These are phyloP conservation scores for Bagarius yarrelli DNA, from an alignment of 2,113 vertebrate genomes.

Conservation along the genomic window DNA sequence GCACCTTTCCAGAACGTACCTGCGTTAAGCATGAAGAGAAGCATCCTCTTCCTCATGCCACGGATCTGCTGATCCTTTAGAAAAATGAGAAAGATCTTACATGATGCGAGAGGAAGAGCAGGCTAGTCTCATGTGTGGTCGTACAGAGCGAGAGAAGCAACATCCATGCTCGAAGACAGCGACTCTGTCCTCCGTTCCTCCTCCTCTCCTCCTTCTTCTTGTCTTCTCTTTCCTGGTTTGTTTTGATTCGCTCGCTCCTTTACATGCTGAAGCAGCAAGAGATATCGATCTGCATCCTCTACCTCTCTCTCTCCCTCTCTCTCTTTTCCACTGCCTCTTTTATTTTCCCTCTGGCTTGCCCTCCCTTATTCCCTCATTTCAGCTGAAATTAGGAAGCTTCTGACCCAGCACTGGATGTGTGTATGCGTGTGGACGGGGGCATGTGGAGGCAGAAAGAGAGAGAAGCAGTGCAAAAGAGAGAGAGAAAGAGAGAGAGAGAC, in stretches of 20 bases:
- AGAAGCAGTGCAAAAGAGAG: neutral
- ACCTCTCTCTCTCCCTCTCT: conserved; percentile 11
- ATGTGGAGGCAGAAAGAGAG: conserved; percentile 8
- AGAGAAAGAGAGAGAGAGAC: neutral
- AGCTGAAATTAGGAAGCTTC: conserved; percentile 35
- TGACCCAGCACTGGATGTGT: conserved; percentile 26
- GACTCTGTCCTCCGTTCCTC: conserved; percentile 23
- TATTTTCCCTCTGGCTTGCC: conserved; percentile 60
- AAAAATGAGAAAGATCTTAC: conserved; percentile 18
- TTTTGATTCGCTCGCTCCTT: conserved; percentile 54
- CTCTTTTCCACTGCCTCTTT: conserved; percentile 33
- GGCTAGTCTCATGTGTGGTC: neutral
- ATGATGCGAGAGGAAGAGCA: conserved; percentile 35
- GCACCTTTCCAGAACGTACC: conserved; percentile 21
- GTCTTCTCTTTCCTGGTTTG: conserved; percentile 45
- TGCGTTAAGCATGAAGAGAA: neutral
- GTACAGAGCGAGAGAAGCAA: conserved; percentile 27
- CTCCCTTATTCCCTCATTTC: conserved; percentile 45
- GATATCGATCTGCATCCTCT: conserved; percentile 48
- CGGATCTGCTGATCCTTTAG: conserved; percentile 2
- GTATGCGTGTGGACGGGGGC: conserved; percentile 39
- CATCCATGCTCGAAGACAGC: conserved; percentile 38
- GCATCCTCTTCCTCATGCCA: conserved; percentile 18
- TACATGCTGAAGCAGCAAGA: conserved; percentile 52
- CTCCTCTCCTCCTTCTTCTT: conserved; percentile 3